phyloP scores from a whole-genome alignment of 2,888 invertebrate species.

The Tenthredo distinguenda region DNA sequence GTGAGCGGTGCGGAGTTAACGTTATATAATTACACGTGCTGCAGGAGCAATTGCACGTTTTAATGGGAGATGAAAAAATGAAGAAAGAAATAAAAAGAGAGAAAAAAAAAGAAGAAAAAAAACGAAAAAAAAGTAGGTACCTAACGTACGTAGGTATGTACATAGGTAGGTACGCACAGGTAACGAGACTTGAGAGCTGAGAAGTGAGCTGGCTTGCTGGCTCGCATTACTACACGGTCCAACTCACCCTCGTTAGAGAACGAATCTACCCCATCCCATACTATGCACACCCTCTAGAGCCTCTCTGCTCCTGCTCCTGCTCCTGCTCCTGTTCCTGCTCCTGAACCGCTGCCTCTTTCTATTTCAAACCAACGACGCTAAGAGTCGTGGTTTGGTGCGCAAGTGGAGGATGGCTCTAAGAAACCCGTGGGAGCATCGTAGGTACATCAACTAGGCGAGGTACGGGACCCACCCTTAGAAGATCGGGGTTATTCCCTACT shows the following conservation, averaged over 20 bases:
- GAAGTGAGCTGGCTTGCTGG: slow-evolving; percentile 43
- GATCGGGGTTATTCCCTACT: slow-evolving; percentile 1
- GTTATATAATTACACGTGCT: slow-evolving; percentile 39
- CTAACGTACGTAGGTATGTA: neutral
- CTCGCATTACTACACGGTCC: slow-evolving; percentile 48
- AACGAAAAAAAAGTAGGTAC: neutral
- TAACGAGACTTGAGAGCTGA: slow-evolving; percentile 48
- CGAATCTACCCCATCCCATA: slow-evolving; percentile 33
- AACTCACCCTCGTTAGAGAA: slow-evolving; percentile 51
- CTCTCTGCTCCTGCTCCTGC: slow-evolving; percentile 1
- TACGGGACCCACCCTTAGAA: neutral
- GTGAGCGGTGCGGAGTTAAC: slow-evolving; percentile 16
- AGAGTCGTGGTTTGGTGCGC: neutral
- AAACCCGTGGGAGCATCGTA: neutral
- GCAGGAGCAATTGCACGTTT: slow-evolving; percentile 45
- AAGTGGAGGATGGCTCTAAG: neutral
- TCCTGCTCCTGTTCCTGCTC: neutral
- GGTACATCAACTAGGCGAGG: neutral
- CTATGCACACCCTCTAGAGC: slow-evolving; percentile 36
- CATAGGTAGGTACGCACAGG: slow-evolving; percentile 22
- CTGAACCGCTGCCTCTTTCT: neutral
- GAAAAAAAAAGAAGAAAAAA: slow-evolving; percentile 4
- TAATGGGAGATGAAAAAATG: slow-evolving; percentile 41
- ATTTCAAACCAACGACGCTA: neutral
- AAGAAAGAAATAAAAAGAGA: slow-evolving; percentile 43